phyloP scores from a whole-genome alignment of 2,113 vertebrate genomes.

The Esox niger region DNA sequence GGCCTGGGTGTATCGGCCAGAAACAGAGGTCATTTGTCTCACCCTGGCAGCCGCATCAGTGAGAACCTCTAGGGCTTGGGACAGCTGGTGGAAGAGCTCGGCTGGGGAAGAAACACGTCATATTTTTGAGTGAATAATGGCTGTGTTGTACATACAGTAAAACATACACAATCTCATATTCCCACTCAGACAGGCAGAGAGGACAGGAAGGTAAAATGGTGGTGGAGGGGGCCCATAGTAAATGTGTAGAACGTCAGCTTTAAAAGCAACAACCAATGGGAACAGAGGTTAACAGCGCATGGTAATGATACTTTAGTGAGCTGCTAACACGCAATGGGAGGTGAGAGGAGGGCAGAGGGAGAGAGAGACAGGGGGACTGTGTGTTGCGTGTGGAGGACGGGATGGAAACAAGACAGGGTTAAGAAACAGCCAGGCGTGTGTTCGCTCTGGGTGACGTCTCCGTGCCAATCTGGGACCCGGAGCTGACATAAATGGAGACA shows the following conservation, averaged over 20 bases:
- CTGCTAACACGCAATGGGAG: not conserved
- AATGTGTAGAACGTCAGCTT: not conserved
- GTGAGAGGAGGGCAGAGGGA: not conserved
- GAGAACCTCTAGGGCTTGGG: constrained; percentile 91
- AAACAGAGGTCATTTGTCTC: constrained; percentile 47
- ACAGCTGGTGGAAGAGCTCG: constrained; percentile 94
- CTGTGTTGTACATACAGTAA: not conserved
- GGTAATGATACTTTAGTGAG: not conserved
- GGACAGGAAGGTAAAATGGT: not conserved
- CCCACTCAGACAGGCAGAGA: not conserved
- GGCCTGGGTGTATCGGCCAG: not conserved
- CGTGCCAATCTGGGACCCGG: not conserved
- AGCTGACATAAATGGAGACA: constrained; percentile 20
- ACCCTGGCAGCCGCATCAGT: constrained; percentile 91
- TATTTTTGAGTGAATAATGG: not conserved
- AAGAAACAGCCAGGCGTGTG: not conserved
- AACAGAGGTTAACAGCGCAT: not conserved
- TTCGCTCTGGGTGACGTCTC: constrained; percentile 4
- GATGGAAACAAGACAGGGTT: constrained; percentile 9
- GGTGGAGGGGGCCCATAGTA: not conserved
- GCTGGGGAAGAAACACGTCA: constrained; percentile 57
- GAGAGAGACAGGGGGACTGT: not conserved
- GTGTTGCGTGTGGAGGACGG: not conserved
- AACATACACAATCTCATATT: not conserved
- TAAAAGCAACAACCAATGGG: constrained; percentile 12